Base-by-base conservation (phyloP, 2,888 invertebrate species). In the Meiosimyza decipiens region DNA sequence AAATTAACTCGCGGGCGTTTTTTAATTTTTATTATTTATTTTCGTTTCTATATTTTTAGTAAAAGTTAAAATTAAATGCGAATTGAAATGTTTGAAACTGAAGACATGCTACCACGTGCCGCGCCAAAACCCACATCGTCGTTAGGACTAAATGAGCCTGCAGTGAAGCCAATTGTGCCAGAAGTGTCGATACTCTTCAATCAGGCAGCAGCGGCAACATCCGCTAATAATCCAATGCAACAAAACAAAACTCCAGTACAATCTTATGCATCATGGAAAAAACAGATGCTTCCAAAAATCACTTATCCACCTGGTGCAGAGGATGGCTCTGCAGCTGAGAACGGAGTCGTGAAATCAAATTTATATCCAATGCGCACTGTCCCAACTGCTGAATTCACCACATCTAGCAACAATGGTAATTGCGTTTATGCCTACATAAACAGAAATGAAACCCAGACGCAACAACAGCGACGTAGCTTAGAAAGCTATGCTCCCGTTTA, bases 31-130 rank as follows among this genome's bases (percentile, higher is more conserved):
- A 4, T 28, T 28, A 28, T 28, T 28, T 3, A 3, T 28, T 28
- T 28, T 28, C n/a, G n/a, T 22, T 22, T 22, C 22, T 22, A 22
- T 22, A 22, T 22, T 22, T 22, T 4, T 28, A 28, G 28, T 28
- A 3, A 40, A 40, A 40, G 40, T 40, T 9, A 40, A 40, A 40
- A 7, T 9, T 40, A 40, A 40, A 40, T 9, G 1, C 9, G 40
- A 15, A 12, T 16, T 50, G 16, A 73, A 66, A 85, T 85, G 85
- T 85, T 81, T 76, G 85, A 85, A 77, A 85, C 83, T 1, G 85
- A 86, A 71, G 85, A 85, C 65, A 82, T 86, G 80, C 33, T 86
- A 71, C 85, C 85, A 0, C 79, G 86, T 6, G 76, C 80, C 54
- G 86, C 86, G 4, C 86, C 86, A 3, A 82, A 78, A 16, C 86